Evolutionary conservation across 2,797 vertebrate species (phyloP).

Genomic region (Liasis olivaceus): DNA sequence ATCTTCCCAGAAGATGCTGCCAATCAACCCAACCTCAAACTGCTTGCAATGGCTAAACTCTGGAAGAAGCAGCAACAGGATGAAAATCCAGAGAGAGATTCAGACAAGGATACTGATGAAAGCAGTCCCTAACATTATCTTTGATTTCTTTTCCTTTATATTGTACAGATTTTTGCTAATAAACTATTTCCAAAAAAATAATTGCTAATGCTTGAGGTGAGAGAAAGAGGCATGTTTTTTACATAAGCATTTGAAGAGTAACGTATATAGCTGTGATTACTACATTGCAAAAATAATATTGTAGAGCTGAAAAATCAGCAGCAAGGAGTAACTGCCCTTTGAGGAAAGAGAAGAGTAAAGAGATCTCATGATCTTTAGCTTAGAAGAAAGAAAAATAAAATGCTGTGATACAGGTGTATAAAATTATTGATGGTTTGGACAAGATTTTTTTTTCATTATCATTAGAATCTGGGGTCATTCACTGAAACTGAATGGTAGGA

Average conservation of each 20-base stretch:
- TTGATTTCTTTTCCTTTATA: background rate
- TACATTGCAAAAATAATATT: background rate
- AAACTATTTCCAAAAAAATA: slow-evolving; percentile 38
- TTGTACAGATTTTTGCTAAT: slow-evolving; percentile 66
- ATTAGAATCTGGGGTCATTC: background rate
- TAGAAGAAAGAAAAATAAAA: background rate
- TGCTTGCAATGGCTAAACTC: slow-evolving; percentile 97
- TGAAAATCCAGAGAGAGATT: slow-evolving; percentile 71
- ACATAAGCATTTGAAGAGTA: background rate
- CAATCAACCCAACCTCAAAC: slow-evolving; percentile 97
- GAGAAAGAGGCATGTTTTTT: background rate
- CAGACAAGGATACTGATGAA: slow-evolving; percentile 73
- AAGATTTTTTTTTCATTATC: background rate
- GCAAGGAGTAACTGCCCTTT: background rate
- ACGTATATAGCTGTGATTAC: background rate
- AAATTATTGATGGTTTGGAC: background rate
- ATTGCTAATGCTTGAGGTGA: background rate
- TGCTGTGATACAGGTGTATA: background rate
- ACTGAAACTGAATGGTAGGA: background rate
- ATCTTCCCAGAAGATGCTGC: slow-evolving; percentile 98
- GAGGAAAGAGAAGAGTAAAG: background rate
- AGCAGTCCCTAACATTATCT: slow-evolving; percentile 54
- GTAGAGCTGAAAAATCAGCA: background rate
- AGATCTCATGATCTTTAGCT: background rate
- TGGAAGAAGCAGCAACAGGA: slow-evolving; percentile 95